Evolutionary conservation across 2,797 vertebrate genomes (phyloP), one percentile per base, ranked within the genome.

Genomic region (Epinephelus awoara): DNA sequence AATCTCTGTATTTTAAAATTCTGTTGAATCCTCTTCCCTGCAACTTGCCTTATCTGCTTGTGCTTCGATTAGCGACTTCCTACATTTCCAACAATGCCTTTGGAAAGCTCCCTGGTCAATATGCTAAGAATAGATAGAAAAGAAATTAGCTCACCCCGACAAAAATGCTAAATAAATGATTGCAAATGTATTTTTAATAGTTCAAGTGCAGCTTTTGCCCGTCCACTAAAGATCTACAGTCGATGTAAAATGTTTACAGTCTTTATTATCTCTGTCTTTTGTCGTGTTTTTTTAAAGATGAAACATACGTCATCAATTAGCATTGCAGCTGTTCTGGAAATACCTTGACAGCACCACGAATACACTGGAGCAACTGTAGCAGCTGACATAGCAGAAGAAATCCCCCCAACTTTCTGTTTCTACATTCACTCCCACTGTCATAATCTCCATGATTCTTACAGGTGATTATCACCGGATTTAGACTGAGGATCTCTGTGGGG

Each of bases 391-490:
- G 71, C 40, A 62, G 69, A 78, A 38, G 50, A 77, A 82, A 83
- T 57, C 49, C 67, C 64, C 25, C 34, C 18, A 51, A 67, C 65
- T 55, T 64, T 77, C 42, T 68, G 46, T 80, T 61, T 73, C 75
- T 85, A 55, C 64, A 84, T 84, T 88, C 81, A 77, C 80, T 72
- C 67, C 52, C 65, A 40, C 77, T 72, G 67, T 70, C 67, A 88
- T 90, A 89, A 92, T 85, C 85, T 88, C 75, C 44, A 25, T 72
- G 83, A 85, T 82, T 91, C 81, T 83, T 87, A 80, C 87, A 88
- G 84, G 90, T 89, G 85, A 87, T 93, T 89, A 91, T 89, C 86
- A 85, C 83, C 80, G 87, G 83, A 88, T 85, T 92, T 91, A 85
- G 83, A 67, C 68, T 29, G 55, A 79, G 83, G 82, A 83, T 77